Base-by-base conservation (phyloP, 2,113 vertebrate species). In the Triplophysa rosa region DNA sequence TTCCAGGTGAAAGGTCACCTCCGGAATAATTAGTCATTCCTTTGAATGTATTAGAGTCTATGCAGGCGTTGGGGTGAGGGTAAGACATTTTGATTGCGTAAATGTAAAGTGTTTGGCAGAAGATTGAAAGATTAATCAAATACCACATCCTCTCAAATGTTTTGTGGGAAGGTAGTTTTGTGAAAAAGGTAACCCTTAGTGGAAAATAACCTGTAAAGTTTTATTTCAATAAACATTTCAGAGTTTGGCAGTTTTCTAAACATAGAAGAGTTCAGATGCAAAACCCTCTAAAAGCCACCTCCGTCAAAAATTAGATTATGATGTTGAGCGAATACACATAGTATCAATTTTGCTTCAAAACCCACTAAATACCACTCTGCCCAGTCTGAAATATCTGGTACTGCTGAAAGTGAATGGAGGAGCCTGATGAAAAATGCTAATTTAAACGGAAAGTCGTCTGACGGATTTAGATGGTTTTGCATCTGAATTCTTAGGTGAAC, bases 71-170 rank as follows among this genome's bases (percentile, higher is more conserved):
- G 17, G 49, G 23, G 33, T 9, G 1, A 40, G 58, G 68, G 6
- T 71, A 13, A 8, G 2, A 16, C 5, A 59, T 59, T 16, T 42
- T 59, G 29, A 21, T 21, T 16, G 19, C 52, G 23, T 4, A 42
- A 33, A 42, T 59, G n/a, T 59, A 23, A 59, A 71, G 11, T 1
- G 29, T 37, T 59, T 29, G 5, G 23, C 45, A 47, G 45, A 52
- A 52, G 17, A 52, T 29, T 33, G 13, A 61, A 73, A 24, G 33
- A 56, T 71, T 40, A 21, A n/a, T 56, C 54, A 73, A 72, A 72
- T 40, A 13, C 69, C 69, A 72, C 69, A 72, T 72, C 69, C 54
- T 72, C 29, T 72, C 52, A 58, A 16, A 61, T 17, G 19, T 58
- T 24, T 17, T 24, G n/a, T 0, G 19, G 49, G 26, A 68, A 33